Evolutionary conservation across 2,888 invertebrate species (phyloP), one percentile per base, ranked within the genome.

Genomic region (Macrosiphum euphorbiae): DNA sequence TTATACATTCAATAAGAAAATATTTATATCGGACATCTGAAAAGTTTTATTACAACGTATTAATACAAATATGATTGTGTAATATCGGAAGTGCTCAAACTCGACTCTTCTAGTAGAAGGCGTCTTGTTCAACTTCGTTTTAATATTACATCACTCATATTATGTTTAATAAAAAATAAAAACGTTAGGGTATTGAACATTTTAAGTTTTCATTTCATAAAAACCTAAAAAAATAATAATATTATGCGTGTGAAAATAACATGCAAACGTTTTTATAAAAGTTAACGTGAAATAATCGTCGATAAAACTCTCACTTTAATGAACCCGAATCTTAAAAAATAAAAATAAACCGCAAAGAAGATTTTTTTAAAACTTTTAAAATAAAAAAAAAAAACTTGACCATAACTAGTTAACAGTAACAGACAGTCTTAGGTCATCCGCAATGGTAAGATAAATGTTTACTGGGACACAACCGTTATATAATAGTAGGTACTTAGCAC

Each of bases 271-370:
- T 67, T 89, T 89, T 44, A 44, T 44, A 44, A 61, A 28, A 52
- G 44, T 61, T 16, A 61, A 89, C 44, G 44, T 89, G 8, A 61
- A 90, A 90, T 90, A 11, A 50, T 90, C 50, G 50, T 11, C 35
- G 47, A 90, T 67, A 90, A 90, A 61, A 90, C 11, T 13, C n/a
- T 67, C 67, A 13, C 35, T 35, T 50, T 52, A 41, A 67, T 90
- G 11, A 90, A 90, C 50, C 44, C 50, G 47, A 24, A n/a, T 85
- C 55, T 84, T n/a, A 10, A 91, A 10, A 91, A 91, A 85, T 28
- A 16, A 85, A 52, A 91, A 90, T 61, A 44, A 90, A 61, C 35
- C n/a, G 35, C 44, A 35, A 89, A 52, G 41, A 20, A 78, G 61
- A 61, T 20, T 52, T 52, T 52, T 52, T 11, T 13, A 13, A 13